These are phyloP conservation scores for Atta texana DNA, from an alignment of 1,140 invertebrate species.

Conservation along the genomic window DNA sequence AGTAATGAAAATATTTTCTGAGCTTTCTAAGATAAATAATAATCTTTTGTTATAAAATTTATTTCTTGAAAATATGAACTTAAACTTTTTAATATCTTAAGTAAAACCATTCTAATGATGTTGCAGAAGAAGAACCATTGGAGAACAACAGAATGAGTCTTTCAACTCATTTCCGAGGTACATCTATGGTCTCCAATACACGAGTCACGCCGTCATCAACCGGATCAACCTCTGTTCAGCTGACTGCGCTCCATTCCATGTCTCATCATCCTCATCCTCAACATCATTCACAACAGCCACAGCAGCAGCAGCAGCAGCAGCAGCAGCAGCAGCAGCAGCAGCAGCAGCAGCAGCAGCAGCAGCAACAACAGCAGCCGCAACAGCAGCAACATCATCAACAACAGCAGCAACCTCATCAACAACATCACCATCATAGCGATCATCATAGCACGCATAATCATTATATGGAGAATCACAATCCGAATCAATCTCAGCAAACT, in stretches of 20 bases:
- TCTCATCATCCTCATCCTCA: constrained; percentile 71
- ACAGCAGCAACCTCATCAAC: constrained; percentile 67
- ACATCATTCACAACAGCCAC: constrained; percentile 66
- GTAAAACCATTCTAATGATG: constrained; percentile 47
- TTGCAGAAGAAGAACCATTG: constrained; percentile 84
- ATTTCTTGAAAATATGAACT: neutral
- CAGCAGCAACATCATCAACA: constrained; percentile 37
- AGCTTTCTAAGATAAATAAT: neutral
- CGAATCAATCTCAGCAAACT: constrained; percentile 81
- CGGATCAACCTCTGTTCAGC: constrained; percentile 73
- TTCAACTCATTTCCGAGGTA: constrained; percentile 72
- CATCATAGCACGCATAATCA: constrained; percentile 81
- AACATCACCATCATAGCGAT: constrained; percentile 80
- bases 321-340: constrained; percentile 59
- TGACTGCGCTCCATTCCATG: constrained; percentile 72
- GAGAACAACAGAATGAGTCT: constrained; percentile 81
- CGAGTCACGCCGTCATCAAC: constrained; percentile 76
- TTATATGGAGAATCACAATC: constrained; percentile 83
- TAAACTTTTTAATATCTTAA: neutral
- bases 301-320: constrained; percentile 61
- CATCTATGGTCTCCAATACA: constrained; percentile 80
- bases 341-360: constrained; percentile 60
- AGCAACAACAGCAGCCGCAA: constrained; percentile 54
- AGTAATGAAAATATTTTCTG: neutral
- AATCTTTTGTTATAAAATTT: neutral